A percentile compares a stretch with the other conserved stretches of the same genome.
phyloP scores from a whole-genome alignment of 2,888 invertebrate genomes.

The Limulus polyphemus region DNA sequence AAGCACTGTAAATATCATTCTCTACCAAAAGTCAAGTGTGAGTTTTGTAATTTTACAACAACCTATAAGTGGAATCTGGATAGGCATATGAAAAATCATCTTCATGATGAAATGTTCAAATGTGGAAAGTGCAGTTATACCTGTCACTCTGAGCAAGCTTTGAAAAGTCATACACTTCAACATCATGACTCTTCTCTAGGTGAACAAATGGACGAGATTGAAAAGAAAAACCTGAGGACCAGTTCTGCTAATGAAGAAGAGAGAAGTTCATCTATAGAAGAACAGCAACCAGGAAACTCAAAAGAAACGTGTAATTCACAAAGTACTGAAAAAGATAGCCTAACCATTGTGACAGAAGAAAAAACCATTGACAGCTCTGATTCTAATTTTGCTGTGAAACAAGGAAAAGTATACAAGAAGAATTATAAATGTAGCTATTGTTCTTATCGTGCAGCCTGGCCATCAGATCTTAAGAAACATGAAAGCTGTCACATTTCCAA shows the following conservation, averaged over 20 bases:
- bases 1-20: slow-evolving; percentile 55
- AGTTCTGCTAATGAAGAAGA: background rate
- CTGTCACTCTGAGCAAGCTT: slow-evolving; percentile 20
- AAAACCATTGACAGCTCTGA: background rate
- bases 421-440: slow-evolving; percentile 15
- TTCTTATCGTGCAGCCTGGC: slow-evolving; percentile 17
- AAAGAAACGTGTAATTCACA: background rate
- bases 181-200: slow-evolving; percentile 12
- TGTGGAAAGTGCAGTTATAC: slow-evolving; percentile 22
- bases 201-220: background rate
- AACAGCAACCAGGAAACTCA: slow-evolving; percentile 1
- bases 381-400: slow-evolving; percentile 9
- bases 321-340: background rate
- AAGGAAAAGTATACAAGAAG: slow-evolving; percentile 12
- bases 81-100: slow-evolving; percentile 79
- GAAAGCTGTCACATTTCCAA: slow-evolving; percentile 16
- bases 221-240: background rate
- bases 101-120: slow-evolving; percentile 18
- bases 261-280: background rate
- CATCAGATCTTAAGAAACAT: slow-evolving; percentile 20
- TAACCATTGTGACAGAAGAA: slow-evolving; percentile 3
- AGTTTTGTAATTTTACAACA: slow-evolving; percentile 81
- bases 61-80: slow-evolving; percentile 85
- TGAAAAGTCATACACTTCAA: slow-evolving; percentile 19
- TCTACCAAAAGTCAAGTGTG: slow-evolving; percentile 89